phyloP scores from a whole-genome alignment of 1,140 invertebrate species.

The Melanaphis sacchari region DNA sequence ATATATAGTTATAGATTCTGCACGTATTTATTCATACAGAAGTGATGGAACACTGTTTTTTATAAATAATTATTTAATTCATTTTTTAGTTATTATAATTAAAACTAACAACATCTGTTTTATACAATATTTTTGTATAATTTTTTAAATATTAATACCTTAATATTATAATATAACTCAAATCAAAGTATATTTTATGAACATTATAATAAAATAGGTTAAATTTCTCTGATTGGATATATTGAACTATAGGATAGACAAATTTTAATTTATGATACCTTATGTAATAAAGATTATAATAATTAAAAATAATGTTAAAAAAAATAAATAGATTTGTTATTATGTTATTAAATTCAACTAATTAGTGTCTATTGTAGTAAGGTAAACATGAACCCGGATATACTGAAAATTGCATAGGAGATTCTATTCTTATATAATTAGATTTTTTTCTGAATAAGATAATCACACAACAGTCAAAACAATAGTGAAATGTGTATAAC shows the following conservation, averaged over 20 bases:
- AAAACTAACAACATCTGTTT: neutral
- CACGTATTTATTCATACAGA: too few species aligned
- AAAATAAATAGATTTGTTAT: neutral
- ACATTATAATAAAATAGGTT: neutral
- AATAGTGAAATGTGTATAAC: neutral
- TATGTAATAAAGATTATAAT: neutral
- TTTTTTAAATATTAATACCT: neutral
- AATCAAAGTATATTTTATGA: neutral
- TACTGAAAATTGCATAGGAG: neutral
- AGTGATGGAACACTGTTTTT: neutral
- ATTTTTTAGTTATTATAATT: neutral
- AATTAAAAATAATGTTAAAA: neutral
- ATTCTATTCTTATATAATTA: neutral
- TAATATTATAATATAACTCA: neutral
- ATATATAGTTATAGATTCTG: neutral
- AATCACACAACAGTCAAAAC: neutral
- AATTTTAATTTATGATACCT: neutral
- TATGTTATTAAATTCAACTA: neutral
- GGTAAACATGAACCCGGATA: conserved; percentile 23
- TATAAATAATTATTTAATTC: neutral
- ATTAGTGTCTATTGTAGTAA: conserved; percentile 30
- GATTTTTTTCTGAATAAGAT: neutral
- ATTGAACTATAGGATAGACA: neutral
- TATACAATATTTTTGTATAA: neutral
- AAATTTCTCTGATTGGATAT: neutral